A percentile compares a stretch with the other conserved stretches of the same genome.
These are phyloP conservation scores for Melieria picta DNA, from an alignment of 2,888 invertebrate genomes.

Conservation along the genomic window DNA sequence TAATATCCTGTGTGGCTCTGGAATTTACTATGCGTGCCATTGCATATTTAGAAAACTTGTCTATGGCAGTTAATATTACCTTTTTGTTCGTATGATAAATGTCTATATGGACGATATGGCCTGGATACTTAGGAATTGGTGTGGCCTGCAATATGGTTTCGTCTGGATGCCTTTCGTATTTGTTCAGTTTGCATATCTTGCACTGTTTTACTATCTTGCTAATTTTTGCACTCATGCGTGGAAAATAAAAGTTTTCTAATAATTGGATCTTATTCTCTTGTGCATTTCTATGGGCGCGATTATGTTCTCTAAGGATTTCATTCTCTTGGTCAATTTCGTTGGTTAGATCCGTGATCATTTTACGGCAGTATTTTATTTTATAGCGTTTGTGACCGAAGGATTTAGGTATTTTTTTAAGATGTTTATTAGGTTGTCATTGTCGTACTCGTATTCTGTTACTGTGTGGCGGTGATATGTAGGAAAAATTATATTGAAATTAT, in stretches of 20 bases:
- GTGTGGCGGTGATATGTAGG: slow-evolving; percentile 33
- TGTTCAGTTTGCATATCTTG: slow-evolving; percentile 28
- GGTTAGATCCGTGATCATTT: slow-evolving; percentile 10
- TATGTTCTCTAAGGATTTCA: slow-evolving; percentile 21
- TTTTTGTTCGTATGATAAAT: slow-evolving; percentile 28
- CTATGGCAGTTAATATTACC: slow-evolving; percentile 26
- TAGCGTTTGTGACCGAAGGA: slow-evolving; percentile 27
- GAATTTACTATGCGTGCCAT: slow-evolving; percentile 17
- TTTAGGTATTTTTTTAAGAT: slow-evolving; percentile 27
- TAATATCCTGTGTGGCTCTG: neutral
- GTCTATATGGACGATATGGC: slow-evolving; percentile 3
- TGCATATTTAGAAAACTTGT: slow-evolving; percentile 26
- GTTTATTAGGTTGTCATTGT: slow-evolving; percentile 5
- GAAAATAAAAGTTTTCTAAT: slow-evolving; percentile 27
- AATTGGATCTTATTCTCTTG: slow-evolving; percentile 20
- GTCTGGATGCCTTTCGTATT: slow-evolving; percentile 23
- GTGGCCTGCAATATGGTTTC: slow-evolving; percentile 21
- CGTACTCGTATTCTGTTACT: slow-evolving; percentile 17
- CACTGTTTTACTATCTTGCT: slow-evolving; percentile 17
- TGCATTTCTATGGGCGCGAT: slow-evolving; percentile 21
- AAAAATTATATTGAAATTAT: slow-evolving; percentile 28
- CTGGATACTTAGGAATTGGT: slow-evolving; percentile 18
- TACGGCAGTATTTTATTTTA: slow-evolving; percentile 17
- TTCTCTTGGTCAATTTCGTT: slow-evolving; percentile 24
- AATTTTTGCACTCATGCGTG: slow-evolving; percentile 25